Conservation (phyloP, 1,140 invertebrate genomes). For the Atta texana region DNA sequence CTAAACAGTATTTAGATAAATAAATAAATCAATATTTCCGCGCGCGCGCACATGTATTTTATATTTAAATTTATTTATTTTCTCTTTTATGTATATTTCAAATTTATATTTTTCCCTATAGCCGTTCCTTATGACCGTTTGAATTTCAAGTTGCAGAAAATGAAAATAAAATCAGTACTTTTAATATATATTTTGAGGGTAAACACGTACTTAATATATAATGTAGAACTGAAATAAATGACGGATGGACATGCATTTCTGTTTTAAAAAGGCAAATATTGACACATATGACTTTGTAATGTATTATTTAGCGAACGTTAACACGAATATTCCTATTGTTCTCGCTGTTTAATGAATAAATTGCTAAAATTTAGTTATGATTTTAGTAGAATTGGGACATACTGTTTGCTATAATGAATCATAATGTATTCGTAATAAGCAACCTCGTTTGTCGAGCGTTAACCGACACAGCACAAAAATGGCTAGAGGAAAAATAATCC, state of each 20-base stretch:
- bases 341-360: slow-evolving; percentile 4
- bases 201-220: slow-evolving; percentile 37
- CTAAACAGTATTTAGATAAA: too few species aligned
- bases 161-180: slow-evolving; percentile 20
- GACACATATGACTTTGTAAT: slow-evolving; percentile 35
- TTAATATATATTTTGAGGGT: background rate
- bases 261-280: slow-evolving; percentile 38
- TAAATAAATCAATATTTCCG: too few species aligned
- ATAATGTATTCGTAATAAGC: slow-evolving; percentile 15
- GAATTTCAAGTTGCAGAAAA: slow-evolving; percentile 20
- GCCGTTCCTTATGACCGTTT: background rate
- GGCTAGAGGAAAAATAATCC: background rate
- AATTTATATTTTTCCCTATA: background rate
- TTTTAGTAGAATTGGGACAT: slow-evolving; percentile 14
- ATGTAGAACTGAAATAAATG: slow-evolving; percentile 36
- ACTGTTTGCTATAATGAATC: background rate
- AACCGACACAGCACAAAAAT: background rate
- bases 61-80: background rate
- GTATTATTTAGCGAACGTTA: slow-evolving; percentile 20
- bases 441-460: background rate
- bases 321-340: slow-evolving; percentile 46
- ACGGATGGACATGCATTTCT: slow-evolving; percentile 24
- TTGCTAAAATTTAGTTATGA: slow-evolving; percentile 19
- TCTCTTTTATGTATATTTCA: background rate
- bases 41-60: background rate